Conservation (phyloP, 37 sponge, comb jelly and placozoan species). For the Oscarella lobularis region DNA sequence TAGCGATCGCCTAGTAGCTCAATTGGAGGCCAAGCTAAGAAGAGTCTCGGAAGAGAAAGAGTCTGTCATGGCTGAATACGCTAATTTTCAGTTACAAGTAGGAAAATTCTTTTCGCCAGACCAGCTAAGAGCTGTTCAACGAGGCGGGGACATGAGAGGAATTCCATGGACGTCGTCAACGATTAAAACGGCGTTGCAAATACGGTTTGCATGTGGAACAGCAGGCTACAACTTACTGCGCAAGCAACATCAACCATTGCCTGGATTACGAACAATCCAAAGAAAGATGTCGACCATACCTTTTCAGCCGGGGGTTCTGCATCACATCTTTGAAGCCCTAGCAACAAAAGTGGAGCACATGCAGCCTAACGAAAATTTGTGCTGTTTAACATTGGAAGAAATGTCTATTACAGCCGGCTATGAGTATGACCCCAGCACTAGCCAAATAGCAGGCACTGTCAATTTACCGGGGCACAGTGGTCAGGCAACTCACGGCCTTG, state of each 20-base stretch:
- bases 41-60: no score
- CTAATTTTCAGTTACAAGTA: no score
- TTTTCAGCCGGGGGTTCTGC: not conserved
- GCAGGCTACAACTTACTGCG: not conserved
- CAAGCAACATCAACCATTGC: not conserved
- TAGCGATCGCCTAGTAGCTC: no score
- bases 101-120: not conserved
- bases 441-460: not conserved
- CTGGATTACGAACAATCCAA: not conserved
- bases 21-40: no score
- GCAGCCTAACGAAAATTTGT: not conserved
- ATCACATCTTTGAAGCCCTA: not conserved
- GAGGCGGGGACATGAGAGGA: not conserved
- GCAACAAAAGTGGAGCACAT: not conserved
- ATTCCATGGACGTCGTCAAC: not conserved
- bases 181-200: not conserved
- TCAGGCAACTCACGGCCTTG: no score
- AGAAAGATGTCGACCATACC: not conserved
- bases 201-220: not conserved
- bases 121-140: not conserved
- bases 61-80: no score
- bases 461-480: not conserved
- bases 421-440: not conserved
- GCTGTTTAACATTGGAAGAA: not conserved
- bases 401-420: not conserved